Evolutionary conservation across 2,888 invertebrate genomes (phyloP).

Genomic region (Epinotia bilunana): DNA sequence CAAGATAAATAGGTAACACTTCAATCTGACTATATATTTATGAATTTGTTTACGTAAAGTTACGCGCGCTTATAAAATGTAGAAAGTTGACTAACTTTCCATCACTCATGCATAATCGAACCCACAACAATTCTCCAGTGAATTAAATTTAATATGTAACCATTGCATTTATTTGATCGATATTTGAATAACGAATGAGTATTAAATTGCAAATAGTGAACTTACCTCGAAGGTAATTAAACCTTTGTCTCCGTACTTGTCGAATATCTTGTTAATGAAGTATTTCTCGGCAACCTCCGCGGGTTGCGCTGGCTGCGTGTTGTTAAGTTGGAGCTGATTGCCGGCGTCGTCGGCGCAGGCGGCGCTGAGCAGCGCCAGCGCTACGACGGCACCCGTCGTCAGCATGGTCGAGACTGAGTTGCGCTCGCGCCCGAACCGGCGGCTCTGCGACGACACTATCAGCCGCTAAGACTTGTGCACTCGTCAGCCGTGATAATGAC

Average conservation of each 20-base stretch:
- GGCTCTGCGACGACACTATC: slow-evolving; percentile 71
- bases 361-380: slow-evolving; percentile 61
- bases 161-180: slow-evolving; percentile 13
- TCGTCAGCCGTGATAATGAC: slow-evolving; percentile 63
- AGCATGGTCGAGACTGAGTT: slow-evolving; percentile 73
- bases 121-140: slow-evolving; percentile 19
- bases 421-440: slow-evolving; percentile 56
- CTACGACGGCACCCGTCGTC: slow-evolving; percentile 67
- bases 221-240: slow-evolving; percentile 84
- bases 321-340: slow-evolving; percentile 53
- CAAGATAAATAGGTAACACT: neutral
- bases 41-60: slow-evolving; percentile 33
- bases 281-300: slow-evolving; percentile 68
- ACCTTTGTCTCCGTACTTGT: slow-evolving; percentile 84
- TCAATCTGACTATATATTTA: slow-evolving; percentile 2
- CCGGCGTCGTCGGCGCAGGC: slow-evolving; percentile 48
- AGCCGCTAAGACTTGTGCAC: slow-evolving; percentile 63
- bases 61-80: slow-evolving; percentile 37
- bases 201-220: slow-evolving; percentile 46
- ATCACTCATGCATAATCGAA: slow-evolving; percentile 40
- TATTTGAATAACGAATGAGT: slow-evolving; percentile 17
- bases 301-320: slow-evolving; percentile 61
- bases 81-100: slow-evolving; percentile 47
- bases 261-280: slow-evolving; percentile 82
- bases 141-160: slow-evolving; percentile 14